phyloP scores from a whole-genome alignment of 2,797 vertebrate genomes.

The Oryzias sinensis region DNA sequence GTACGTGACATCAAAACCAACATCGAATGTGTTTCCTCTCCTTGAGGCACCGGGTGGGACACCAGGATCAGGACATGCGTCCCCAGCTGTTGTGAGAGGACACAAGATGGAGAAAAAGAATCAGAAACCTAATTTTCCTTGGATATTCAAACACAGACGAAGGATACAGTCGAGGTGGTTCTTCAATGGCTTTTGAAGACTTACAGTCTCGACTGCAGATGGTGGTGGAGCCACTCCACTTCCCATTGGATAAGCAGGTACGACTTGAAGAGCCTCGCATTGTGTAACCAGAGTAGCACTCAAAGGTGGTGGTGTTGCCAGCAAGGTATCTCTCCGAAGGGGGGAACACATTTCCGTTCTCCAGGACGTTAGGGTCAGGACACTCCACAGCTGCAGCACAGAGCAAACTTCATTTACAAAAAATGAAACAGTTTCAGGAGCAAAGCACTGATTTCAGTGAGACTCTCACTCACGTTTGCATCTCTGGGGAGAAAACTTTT shows the following conservation, averaged over 20 bases:
- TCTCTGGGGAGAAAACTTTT: background rate
- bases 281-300: constrained; percentile 67
- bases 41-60: constrained; percentile 62
- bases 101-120: background rate
- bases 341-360: constrained; percentile 46
- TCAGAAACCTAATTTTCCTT: background rate
- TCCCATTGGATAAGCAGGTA: constrained; percentile 62
- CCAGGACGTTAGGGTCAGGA: constrained; percentile 64
- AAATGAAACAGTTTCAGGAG: too few species aligned
- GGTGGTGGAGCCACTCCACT: constrained; percentile 72
- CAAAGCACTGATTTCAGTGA: background rate
- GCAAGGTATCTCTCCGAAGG: constrained; percentile 55
- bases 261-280: constrained; percentile 57
- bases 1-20: constrained; percentile 60
- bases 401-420: constrained; percentile 6
- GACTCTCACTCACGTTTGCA: constrained; percentile 63
- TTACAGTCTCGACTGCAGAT: constrained; percentile 70
- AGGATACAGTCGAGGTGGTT: too few species aligned
- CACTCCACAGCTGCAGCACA: constrained; percentile 61
- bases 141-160: background rate
- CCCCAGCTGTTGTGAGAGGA: constrained; percentile 32
- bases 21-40: constrained; percentile 41
- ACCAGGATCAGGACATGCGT: constrained; percentile 63
- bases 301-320: constrained; percentile 50
- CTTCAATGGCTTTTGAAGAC: constrained; percentile 8